These are phyloP conservation scores for Akabosia matsudoensis DNA, from an alignment of 1,140 invertebrate genomes.

Conservation along the genomic window DNA sequence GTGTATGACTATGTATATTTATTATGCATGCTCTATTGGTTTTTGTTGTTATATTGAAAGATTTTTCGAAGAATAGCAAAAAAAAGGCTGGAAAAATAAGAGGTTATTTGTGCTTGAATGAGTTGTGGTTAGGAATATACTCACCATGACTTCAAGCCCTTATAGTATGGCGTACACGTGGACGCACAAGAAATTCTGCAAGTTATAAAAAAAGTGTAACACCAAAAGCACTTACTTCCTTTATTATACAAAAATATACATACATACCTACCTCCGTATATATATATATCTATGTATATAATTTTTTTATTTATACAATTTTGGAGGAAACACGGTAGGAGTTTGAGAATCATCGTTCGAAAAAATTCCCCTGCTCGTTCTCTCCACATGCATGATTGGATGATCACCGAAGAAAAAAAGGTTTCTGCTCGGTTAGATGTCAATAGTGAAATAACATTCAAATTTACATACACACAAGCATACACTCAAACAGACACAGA, in stretches of 20 bases:
- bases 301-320: background rate
- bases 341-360: no score
- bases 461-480: background rate
- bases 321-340: no score
- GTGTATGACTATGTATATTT: background rate
- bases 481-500: no score
- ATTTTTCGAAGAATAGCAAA: background rate
- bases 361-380: background rate
- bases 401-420: background rate
- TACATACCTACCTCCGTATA: background rate
- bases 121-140: background rate
- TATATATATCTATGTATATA: background rate
- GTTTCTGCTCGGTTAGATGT: conserved; percentile 13
- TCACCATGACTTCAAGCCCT: no score
- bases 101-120: background rate
- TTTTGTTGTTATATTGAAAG: background rate
- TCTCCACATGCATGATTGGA: background rate
- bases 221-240: background rate
- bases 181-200: background rate
- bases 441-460: conserved; percentile 4
- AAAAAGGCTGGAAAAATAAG: background rate
- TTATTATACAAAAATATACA: background rate
- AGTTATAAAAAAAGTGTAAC: background rate
- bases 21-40: background rate
- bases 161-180: no score